A percentile compares a stretch with the other conserved stretches of the same genome.
Conservation (phyloP, 2,888 invertebrate genomes). For the Tineola bisselliella region DNA sequence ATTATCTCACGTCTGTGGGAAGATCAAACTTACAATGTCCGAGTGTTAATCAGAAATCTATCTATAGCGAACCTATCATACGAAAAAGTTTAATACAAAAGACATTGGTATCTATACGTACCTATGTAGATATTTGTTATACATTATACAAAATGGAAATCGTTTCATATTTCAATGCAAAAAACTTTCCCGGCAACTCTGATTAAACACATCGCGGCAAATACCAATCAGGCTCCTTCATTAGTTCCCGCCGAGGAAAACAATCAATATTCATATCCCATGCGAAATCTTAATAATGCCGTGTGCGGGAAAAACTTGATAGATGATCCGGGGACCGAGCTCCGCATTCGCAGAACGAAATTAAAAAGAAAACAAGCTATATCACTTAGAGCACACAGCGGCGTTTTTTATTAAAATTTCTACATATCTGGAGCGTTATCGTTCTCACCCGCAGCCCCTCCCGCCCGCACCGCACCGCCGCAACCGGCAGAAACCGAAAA, state of each 20-base stretch:
- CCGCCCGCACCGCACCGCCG: slow-evolving; percentile 30
- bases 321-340: slow-evolving; percentile 51
- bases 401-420: slow-evolving; percentile 64
- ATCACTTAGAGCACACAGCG: slow-evolving; percentile 67
- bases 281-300: slow-evolving; percentile 56
- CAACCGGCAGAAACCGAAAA: slow-evolving; percentile 18
- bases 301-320: slow-evolving; percentile 38
- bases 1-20: background rate
- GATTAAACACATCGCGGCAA: background rate
- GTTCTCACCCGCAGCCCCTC: slow-evolving; percentile 27
- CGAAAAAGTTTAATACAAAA: background rate
- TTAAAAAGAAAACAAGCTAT: slow-evolving; percentile 66
- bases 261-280: slow-evolving; percentile 68
- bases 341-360: slow-evolving; percentile 54
- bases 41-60: background rate
- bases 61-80: background rate
- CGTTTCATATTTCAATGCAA: background rate
- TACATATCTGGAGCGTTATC: slow-evolving; percentile 57
- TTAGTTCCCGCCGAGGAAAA: slow-evolving; percentile 40
- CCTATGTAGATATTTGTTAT: no score
- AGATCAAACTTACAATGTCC: background rate
- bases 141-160: background rate
- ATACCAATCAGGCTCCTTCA: slow-evolving; percentile 31
- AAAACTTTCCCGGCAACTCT: slow-evolving; percentile 1
- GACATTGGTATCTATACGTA: background rate